These are phyloP conservation scores for Vannuccia rotundouncinata DNA, from an alignment of 2,888 invertebrate genomes.

Conservation along the genomic window DNA sequence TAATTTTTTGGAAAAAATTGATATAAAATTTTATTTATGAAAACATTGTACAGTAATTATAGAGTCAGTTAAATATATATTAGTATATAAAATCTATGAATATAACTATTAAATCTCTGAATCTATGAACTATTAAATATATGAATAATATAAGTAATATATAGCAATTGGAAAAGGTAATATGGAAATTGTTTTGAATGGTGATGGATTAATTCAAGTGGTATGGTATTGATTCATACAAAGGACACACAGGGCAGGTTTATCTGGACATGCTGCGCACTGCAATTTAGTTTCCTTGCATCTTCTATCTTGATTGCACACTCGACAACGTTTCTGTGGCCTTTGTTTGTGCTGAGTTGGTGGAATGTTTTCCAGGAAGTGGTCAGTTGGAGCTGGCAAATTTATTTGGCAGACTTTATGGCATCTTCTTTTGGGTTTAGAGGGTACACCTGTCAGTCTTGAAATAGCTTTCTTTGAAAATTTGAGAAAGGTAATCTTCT, in stretches of 20 bases:
- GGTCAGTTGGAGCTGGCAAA: not conserved
- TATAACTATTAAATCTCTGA: too few species aligned
- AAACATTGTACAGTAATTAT: too few species aligned
- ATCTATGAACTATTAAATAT: not conserved
- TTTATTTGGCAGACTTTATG: not conserved
- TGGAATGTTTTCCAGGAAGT: constrained; percentile 5
- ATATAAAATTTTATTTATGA: too few species aligned
- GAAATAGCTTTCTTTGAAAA: too few species aligned
- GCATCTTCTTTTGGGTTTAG: constrained; percentile 4
- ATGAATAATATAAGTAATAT: not conserved
- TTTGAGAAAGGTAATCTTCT: too few species aligned
- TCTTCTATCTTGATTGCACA: not conserved
- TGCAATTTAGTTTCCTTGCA: not conserved
- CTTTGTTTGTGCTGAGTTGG: constrained; percentile 20
- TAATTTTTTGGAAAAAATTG: too few species aligned
- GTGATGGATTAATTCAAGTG: constrained; percentile 21
- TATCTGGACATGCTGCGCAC: constrained; percentile 20
- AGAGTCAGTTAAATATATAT: not conserved
- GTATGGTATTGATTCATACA: constrained; percentile 9
- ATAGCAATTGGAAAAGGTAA: not conserved
- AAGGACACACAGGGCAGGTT: constrained; percentile 7
- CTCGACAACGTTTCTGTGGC: not conserved
- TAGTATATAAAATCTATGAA: not conserved
- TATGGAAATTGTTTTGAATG: not conserved
- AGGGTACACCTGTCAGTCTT: not conserved